phyloP scores from a whole-genome alignment of 2,113 vertebrate species.

The Spermophilus dauricus region DNA sequence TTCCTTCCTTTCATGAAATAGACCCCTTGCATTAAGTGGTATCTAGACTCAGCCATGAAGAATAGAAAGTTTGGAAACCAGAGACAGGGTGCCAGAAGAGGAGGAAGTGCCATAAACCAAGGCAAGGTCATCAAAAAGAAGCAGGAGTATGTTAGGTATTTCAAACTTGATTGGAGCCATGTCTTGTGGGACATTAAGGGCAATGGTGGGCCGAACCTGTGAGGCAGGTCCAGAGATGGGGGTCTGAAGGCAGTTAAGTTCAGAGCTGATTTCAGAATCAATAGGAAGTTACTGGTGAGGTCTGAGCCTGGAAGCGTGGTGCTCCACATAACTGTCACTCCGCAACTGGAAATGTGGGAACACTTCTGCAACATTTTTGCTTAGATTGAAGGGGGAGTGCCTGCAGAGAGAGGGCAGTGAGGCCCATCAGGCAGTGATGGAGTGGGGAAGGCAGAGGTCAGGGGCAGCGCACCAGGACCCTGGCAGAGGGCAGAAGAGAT shows the following conservation, averaged over 20 bases:
- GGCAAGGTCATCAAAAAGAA: background rate
- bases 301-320: background rate
- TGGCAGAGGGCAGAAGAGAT: background rate
- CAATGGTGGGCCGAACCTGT: background rate
- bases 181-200: background rate
- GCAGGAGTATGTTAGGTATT: background rate
- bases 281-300: background rate
- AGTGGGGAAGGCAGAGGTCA: background rate
- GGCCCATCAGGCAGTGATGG: background rate
- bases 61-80: background rate
- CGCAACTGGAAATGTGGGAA: background rate
- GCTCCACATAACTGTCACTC: background rate
- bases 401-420: background rate
- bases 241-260: background rate
- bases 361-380: background rate
- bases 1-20: background rate
- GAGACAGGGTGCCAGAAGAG: background rate
- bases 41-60: background rate
- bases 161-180: background rate
- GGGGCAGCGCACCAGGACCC: background rate
- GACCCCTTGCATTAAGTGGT: background rate
- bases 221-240: background rate
- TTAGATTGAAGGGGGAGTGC: background rate
- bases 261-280: constrained; percentile 18
- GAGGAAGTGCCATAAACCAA: background rate